phyloP scores from a whole-genome alignment of 2,888 invertebrate species.

The Sesamia inferens region DNA sequence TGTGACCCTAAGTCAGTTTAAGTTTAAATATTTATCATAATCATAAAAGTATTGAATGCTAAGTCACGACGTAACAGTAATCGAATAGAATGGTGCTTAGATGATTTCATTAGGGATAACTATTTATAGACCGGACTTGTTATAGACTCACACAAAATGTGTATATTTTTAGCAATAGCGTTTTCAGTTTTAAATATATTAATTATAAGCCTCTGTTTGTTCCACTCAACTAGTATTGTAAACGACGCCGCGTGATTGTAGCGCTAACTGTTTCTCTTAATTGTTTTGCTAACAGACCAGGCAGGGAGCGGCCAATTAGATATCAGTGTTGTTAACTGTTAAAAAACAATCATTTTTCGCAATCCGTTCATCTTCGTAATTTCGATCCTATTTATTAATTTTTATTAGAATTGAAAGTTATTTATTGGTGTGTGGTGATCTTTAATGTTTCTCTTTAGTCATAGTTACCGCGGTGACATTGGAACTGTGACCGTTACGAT shows the following conservation, averaged over 20 bases:
- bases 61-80: slow-evolving; percentile 86
- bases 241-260: slow-evolving; percentile 66
- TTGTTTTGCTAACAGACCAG: slow-evolving; percentile 61
- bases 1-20: slow-evolving; percentile 84
- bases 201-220: slow-evolving; percentile 63
- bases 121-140: slow-evolving; percentile 81
- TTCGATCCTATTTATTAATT: slow-evolving; percentile 82
- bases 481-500: slow-evolving; percentile 79
- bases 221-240: slow-evolving; percentile 70
- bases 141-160: slow-evolving; percentile 75
- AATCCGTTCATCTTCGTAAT: slow-evolving; percentile 72
- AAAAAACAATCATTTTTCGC: slow-evolving; percentile 73
- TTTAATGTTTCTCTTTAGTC: slow-evolving; percentile 82
- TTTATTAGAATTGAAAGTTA: slow-evolving; percentile 83
- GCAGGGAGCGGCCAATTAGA: slow-evolving; percentile 69
- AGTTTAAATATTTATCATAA: slow-evolving; percentile 82
- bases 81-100: slow-evolving; percentile 90
- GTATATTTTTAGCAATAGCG: slow-evolving; percentile 78
- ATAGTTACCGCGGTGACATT: slow-evolving; percentile 70
- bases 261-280: slow-evolving; percentile 70
- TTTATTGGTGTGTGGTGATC: slow-evolving; percentile 88
- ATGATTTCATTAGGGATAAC: slow-evolving; percentile 84
- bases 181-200: slow-evolving; percentile 68
- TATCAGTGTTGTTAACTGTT: slow-evolving; percentile 67
- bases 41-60: slow-evolving; percentile 85